Percentiles rank a stretch among this genome's conserved stretches.
These are phyloP conservation scores for Tuta absoluta DNA, from an alignment of 2,888 invertebrate species.

Conservation along the genomic window DNA sequence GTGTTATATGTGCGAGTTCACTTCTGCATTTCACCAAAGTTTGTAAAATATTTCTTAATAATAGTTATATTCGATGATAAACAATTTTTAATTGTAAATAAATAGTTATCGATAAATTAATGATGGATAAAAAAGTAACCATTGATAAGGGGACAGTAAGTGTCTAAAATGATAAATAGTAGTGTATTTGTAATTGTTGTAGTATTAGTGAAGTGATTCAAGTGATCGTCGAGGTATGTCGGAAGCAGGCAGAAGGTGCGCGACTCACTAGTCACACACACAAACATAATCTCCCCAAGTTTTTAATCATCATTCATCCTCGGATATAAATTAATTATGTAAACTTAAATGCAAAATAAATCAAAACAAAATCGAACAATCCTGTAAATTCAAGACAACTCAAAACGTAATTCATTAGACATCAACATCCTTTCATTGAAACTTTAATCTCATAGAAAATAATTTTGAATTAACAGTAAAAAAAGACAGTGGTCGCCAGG, in stretches of 20 bases:
- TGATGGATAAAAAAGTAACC: slow-evolving; percentile 60
- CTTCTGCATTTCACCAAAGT: slow-evolving; percentile 80
- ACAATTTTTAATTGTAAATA: slow-evolving; percentile 79
- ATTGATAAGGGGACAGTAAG: slow-evolving; percentile 70
- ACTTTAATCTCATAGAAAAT: slow-evolving; percentile 40
- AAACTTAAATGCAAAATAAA: neutral
- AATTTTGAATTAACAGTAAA: slow-evolving; percentile 32
- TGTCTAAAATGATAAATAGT: slow-evolving; percentile 78
- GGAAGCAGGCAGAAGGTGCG: slow-evolving; percentile 54
- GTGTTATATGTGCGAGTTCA: slow-evolving; percentile 70
- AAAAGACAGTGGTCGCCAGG: slow-evolving; percentile 75
- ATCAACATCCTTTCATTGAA: neutral
- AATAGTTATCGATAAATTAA: slow-evolving; percentile 74
- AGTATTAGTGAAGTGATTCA: slow-evolving; percentile 73
- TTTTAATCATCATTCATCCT: neutral
- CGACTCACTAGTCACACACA: slow-evolving; percentile 72
- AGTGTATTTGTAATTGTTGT: slow-evolving; percentile 80
- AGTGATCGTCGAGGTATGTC: slow-evolving; percentile 51
- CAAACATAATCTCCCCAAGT: slow-evolving; percentile 10
- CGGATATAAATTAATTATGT: neutral
- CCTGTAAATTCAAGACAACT: neutral
- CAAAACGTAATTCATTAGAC: neutral
- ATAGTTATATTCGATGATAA: slow-evolving; percentile 76
- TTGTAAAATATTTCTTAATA: slow-evolving; percentile 80
- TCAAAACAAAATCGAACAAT: neutral